Evolutionary conservation across 2,113 vertebrate genomes (phyloP).

Genomic region (Turnix velox): DNA sequence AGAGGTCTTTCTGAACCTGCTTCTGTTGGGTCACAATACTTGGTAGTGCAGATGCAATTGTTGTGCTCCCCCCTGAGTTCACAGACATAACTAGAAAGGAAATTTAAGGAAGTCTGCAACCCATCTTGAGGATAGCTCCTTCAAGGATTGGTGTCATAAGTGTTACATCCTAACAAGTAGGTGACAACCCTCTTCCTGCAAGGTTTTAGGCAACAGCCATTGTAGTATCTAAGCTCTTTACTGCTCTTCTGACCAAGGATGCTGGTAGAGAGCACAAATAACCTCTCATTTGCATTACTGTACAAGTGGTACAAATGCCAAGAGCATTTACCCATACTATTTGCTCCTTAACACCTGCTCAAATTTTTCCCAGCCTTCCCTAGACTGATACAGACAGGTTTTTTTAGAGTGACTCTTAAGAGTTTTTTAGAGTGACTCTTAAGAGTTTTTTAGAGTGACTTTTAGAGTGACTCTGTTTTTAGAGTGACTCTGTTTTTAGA

Average conservation of each 20-base stretch:
- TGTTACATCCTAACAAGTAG: neutral
- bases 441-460: no score
- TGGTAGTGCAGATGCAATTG: neutral
- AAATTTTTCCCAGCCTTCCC: neutral
- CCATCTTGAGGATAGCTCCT: neutral
- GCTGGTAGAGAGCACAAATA: neutral
- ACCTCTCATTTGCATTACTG: neutral
- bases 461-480: no score
- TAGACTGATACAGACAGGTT: neutral
- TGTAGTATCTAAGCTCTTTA: neutral
- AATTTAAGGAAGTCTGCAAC: neutral
- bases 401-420: no score
- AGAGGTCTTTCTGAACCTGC: neutral
- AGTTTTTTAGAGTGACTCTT: no score
- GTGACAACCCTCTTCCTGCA: neutral
- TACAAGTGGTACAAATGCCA: neutral
- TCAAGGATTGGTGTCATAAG: neutral
- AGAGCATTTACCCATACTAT: neutral
- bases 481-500: no score
- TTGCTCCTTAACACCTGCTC: neutral
- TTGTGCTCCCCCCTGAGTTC: neutral
- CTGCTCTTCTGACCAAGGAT: neutral
- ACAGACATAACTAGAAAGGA: neutral
- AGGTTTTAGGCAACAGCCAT: neutral
- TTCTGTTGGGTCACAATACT: neutral